A percentile compares a stretch with the other conserved stretches of the same genome.
Conservation (phyloP, 2,888 invertebrate species). For the Poecilus cupreus region DNA sequence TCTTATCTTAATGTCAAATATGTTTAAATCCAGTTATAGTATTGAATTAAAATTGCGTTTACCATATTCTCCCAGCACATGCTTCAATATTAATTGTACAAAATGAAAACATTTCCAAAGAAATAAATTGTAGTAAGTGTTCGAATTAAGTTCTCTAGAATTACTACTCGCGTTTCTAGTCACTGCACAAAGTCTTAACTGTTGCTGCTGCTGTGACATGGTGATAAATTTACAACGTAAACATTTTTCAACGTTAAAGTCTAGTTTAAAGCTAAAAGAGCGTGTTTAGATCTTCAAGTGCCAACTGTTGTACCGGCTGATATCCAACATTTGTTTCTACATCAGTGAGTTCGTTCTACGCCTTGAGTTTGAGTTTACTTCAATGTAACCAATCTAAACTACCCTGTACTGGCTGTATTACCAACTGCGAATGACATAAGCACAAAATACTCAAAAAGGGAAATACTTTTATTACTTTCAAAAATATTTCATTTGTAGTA, state of each 20-base stretch:
- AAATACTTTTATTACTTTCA: too few relatives aligned
- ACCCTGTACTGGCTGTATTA: neutral
- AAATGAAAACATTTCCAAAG: neutral
- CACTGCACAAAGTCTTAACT: slow-evolving; percentile 21
- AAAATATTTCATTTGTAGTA: neutral
- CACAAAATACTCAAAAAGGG: too few relatives aligned
- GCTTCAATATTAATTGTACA: too few relatives aligned
- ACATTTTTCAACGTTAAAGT: slow-evolving; percentile 59
- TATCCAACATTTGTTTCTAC: slow-evolving; percentile 47
- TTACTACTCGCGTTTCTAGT: neutral
- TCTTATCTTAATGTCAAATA: too few relatives aligned
- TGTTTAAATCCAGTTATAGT: too few relatives aligned
- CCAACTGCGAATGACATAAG: neutral
- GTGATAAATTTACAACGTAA: slow-evolving; percentile 57
- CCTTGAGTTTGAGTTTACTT: neutral
- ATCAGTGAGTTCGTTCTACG: neutral
- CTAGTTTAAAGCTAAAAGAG: slow-evolving; percentile 56
- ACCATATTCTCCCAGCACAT: too few relatives aligned
- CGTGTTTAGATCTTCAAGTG: slow-evolving; percentile 54
- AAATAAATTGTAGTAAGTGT: neutral
- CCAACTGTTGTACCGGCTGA: slow-evolving; percentile 51
- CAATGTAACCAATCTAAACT: neutral
- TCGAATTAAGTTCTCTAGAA: slow-evolving; percentile 4
- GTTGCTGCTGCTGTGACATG: slow-evolving; percentile 36
- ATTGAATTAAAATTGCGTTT: too few relatives aligned